These are phyloP conservation scores for Meda fulgida DNA, from an alignment of 2,797 vertebrate species.

Conservation along the genomic window DNA sequence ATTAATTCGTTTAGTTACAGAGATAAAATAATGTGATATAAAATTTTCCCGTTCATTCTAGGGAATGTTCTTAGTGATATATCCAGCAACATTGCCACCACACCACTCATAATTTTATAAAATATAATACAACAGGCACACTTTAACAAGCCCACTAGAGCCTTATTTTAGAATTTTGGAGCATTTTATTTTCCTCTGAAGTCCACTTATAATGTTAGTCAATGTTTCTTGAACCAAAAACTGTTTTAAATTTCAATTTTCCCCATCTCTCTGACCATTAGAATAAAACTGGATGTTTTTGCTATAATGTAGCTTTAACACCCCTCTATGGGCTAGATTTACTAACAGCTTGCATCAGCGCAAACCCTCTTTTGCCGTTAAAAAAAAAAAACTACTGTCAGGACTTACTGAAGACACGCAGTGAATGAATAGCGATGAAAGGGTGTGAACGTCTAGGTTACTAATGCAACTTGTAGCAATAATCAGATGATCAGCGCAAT, in stretches of 20 bases:
- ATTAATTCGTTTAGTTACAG: conserved; percentile 10
- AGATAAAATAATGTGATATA: background rate
- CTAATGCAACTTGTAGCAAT: no score
- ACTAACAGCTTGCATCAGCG: background rate
- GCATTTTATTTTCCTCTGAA: background rate
- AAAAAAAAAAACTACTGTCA: no score
- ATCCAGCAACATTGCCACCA: background rate
- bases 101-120: background rate
- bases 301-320: background rate
- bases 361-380: no score
- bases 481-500: no score
- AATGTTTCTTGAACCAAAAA: background rate
- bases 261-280: background rate
- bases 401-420: no score
- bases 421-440: no score
- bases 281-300: background rate
- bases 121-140: background rate
- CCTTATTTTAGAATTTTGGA: background rate
- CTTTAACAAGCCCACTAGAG: conserved; percentile 1
- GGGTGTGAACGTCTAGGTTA: no score
- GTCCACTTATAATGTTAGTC: background rate
- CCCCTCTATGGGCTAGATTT: background rate
- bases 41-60: background rate
- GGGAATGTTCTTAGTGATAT: background rate
- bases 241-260: background rate